Evolutionary conservation across 2,888 invertebrate genomes (phyloP).

Genomic region (Melanophora roralis): DNA sequence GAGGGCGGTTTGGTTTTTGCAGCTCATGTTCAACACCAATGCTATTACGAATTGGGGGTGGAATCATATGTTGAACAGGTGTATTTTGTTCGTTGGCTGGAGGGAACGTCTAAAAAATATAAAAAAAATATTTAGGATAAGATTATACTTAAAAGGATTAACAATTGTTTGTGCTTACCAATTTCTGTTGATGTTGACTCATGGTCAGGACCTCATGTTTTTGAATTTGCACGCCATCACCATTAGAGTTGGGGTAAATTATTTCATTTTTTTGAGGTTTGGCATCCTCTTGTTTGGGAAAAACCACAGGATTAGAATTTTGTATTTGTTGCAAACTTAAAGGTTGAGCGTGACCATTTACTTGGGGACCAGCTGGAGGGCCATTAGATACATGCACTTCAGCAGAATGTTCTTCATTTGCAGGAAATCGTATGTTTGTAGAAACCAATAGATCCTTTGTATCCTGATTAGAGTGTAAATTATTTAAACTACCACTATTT

Average conservation of each 20-base stretch:
- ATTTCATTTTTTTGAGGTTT: constrained; percentile 45
- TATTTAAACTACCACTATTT: constrained; percentile 28
- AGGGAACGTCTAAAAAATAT: constrained; percentile 66
- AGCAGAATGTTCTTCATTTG: constrained; percentile 68
- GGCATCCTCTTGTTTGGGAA: constrained; percentile 70
- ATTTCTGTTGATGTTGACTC: constrained; percentile 72
- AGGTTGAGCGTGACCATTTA: constrained; percentile 76
- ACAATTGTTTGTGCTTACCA: constrained; percentile 65
- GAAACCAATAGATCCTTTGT: constrained; percentile 74
- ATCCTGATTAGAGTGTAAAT: constrained; percentile 63
- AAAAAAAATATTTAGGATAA: neutral
- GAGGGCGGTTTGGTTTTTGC: constrained; percentile 59
- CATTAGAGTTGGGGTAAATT: constrained; percentile 25
- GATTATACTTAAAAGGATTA: no score
- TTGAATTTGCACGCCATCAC: constrained; percentile 70
- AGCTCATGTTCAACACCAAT: constrained; percentile 51
- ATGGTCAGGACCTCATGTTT: constrained; percentile 74
- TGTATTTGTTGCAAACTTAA: constrained; percentile 73
- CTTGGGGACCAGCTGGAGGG: constrained; percentile 68
- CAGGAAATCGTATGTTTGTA: constrained; percentile 76
- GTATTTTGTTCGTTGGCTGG: constrained; percentile 69
- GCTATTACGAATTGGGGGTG: constrained; percentile 65
- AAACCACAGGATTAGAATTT: constrained; percentile 71
- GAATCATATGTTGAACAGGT: constrained; percentile 76
- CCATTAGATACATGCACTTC: constrained; percentile 65